phyloP scores from a whole-genome alignment of 2,888 invertebrate species.

The Gymnocheta viridis region DNA sequence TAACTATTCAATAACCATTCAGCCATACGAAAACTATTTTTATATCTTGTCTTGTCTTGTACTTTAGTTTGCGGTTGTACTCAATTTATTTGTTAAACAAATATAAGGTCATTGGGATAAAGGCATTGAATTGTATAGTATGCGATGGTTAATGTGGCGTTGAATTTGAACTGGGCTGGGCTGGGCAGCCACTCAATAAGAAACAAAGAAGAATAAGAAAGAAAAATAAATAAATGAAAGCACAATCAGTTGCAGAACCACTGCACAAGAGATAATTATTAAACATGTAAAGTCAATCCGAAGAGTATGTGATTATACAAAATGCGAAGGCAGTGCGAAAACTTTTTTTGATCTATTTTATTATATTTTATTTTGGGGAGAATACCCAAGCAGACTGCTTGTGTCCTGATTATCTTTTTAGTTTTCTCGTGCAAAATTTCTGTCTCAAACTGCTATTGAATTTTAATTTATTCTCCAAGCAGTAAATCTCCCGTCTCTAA shows the following conservation, averaged over 20 bases:
- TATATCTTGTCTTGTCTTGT: constrained; percentile 47
- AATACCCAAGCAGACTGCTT: no score
- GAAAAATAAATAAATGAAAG: constrained; percentile 40
- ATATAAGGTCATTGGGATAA: constrained; percentile 64
- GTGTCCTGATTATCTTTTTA: no score
- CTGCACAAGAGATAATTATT: constrained; percentile 65
- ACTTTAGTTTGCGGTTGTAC: constrained; percentile 23
- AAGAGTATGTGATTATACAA: not conserved
- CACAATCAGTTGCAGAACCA: constrained; percentile 45
- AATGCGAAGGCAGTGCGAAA: not conserved
- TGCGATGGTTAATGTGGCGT: constrained; percentile 15
- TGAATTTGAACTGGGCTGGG: constrained; percentile 41
- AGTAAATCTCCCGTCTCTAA: no score
- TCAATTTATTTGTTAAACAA: constrained; percentile 44
- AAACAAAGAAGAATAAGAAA: constrained; percentile 40
- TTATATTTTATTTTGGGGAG: not conserved
- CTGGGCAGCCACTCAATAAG: constrained; percentile 46
- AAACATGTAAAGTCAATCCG: constrained; percentile 61
- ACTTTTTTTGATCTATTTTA: not conserved
- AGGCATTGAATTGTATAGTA: constrained; percentile 24
- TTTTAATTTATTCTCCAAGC: no score
- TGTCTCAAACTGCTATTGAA: no score
- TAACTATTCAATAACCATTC: constrained; percentile 66
- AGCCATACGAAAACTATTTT: constrained; percentile 57
- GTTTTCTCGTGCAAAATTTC: no score